A percentile compares a stretch with the other conserved stretches of the same genome.
These are phyloP conservation scores for Esox niger DNA, from an alignment of 2,113 vertebrate species.

Conservation along the genomic window DNA sequence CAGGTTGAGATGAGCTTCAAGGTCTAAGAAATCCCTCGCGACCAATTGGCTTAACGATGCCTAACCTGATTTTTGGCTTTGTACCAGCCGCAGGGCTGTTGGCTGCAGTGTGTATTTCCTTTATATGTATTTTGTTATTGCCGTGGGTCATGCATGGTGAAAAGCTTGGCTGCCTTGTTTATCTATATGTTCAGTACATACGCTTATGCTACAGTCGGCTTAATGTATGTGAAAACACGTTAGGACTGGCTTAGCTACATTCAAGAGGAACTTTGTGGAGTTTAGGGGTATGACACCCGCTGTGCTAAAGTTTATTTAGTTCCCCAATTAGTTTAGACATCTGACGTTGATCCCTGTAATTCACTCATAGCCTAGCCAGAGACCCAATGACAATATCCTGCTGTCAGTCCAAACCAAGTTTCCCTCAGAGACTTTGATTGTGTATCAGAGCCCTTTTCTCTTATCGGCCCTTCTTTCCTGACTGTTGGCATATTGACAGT, in stretches of 20 bases:
- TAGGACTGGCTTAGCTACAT: too few species aligned
- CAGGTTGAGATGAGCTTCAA: too few species aligned
- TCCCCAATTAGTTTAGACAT: neutral
- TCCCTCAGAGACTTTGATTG: neutral
- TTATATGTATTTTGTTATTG: neutral
- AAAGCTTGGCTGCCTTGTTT: neutral
- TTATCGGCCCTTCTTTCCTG: neutral
- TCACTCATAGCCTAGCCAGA: neutral
- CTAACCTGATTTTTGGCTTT: too few species aligned
- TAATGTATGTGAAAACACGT: neutral
- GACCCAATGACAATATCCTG: conserved; percentile 1
- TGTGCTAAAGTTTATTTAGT: neutral
- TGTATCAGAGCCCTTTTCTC: neutral
- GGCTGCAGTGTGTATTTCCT: too few species aligned
- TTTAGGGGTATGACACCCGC: neutral
- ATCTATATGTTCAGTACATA: neutral
- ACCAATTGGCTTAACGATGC: too few species aligned
- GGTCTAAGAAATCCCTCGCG: too few species aligned
- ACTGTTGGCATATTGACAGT: neutral
- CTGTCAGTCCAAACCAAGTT: neutral
- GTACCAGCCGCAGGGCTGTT: too few species aligned
- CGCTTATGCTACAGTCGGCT: neutral
- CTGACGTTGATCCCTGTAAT: neutral
- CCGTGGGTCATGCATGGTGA: neutral
- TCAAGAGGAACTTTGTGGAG: neutral